Conservation (phyloP, 2,113 vertebrate species). For the Triplophysa dalaica region DNA sequence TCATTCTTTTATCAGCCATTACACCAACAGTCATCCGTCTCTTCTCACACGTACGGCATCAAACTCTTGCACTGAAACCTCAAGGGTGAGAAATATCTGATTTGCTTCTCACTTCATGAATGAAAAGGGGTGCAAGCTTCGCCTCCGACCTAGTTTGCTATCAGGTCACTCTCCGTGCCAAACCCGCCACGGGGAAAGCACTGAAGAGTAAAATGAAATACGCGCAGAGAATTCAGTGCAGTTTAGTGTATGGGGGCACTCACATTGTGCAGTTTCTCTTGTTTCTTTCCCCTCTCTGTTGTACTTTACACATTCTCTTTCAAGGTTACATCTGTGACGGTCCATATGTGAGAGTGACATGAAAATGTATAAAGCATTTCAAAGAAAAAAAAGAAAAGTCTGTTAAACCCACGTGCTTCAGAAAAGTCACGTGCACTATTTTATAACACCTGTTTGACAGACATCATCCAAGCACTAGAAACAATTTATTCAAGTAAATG, state of each 20-base stretch:
- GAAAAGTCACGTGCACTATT: too few relatives aligned
- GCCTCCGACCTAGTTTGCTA: constrained; percentile 50
- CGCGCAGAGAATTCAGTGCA: constrained; percentile 40
- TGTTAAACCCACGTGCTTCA: too few relatives aligned
- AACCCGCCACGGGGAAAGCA: constrained; percentile 45
- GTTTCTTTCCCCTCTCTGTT: background rate
- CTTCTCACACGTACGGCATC: background rate
- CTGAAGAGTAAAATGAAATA: constrained; percentile 57
- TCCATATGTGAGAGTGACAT: background rate
- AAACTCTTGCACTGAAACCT: background rate
- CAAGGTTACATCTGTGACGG: background rate
- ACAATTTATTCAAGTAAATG: too few relatives aligned
- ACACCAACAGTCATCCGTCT: too few relatives aligned
- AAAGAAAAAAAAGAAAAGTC: background rate
- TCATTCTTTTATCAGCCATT: too few relatives aligned
- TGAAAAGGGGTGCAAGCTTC: constrained; percentile 36
- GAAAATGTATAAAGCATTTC: background rate
- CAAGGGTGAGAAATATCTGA: constrained; percentile 37
- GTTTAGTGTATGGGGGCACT: background rate
- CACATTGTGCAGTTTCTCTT: background rate
- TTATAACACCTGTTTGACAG: too few relatives aligned
- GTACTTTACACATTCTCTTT: constrained; percentile 8
- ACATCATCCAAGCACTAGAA: too few relatives aligned
- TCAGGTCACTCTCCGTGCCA: constrained; percentile 41
- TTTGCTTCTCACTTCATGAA: constrained; percentile 40